Percentiles rank a stretch among this genome's conserved stretches.
These are phyloP conservation scores for Drosophila melanogaster DNA, from an alignment of 1,140 invertebrate species.

Conservation along the genomic window Release_6_plus_ISO1_MT NC_004354.4:5722001-5722500, in stretches of 20 bases:
- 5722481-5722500: constrained; percentile 98
- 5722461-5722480: constrained; percentile 97
- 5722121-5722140: constrained; percentile 90
- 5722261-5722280: constrained; percentile 97
- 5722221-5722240: constrained; percentile 95
- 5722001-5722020: constrained; percentile 92
- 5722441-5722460: constrained; percentile 90
- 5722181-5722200: background rate
- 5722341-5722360: constrained; percentile 96
- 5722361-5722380: constrained; percentile 94
- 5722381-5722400: constrained; percentile 98
- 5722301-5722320: constrained; percentile 95
- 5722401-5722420: constrained; percentile 91
- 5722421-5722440: constrained; percentile 87
- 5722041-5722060: constrained; percentile 94
- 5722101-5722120: constrained; percentile 95
- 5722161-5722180: background rate
- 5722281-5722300: constrained; percentile 92
- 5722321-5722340: constrained; percentile 96
- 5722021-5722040: constrained; percentile 95
- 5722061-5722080: constrained; percentile 93
- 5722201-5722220: constrained; percentile 90
- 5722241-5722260: constrained; percentile 97
- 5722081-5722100: constrained; percentile 92
- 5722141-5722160: constrained; percentile 46